Conservation (phyloP, 2,888 invertebrate genomes). For the Pasiphila rectangulata region DNA sequence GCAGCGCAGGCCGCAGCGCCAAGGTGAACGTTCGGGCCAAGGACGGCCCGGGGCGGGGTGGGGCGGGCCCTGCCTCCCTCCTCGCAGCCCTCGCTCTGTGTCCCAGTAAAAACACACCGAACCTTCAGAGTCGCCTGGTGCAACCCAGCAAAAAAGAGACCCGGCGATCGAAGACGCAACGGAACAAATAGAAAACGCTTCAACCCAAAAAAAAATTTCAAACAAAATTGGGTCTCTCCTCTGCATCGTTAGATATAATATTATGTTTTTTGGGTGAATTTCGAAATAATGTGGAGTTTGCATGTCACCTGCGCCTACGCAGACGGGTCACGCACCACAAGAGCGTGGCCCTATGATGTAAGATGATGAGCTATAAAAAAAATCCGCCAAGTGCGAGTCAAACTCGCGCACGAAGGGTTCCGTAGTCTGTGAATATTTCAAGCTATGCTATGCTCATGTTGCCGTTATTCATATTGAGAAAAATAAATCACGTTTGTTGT, state of each 20-base stretch:
- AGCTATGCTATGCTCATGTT: no score
- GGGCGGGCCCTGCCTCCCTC: conserved; percentile 56
- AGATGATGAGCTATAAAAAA: conserved; percentile 63
- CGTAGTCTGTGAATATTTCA: no score
- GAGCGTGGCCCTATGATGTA: conserved; percentile 64
- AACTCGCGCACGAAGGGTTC: no score
- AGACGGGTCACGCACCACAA: conserved; percentile 59
- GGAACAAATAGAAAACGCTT: conserved; percentile 78
- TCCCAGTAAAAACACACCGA: conserved; percentile 70
- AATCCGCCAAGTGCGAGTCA: no score
- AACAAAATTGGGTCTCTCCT: conserved; percentile 64
- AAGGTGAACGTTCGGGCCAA: conserved; percentile 81
- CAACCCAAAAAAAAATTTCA: conserved; percentile 59
- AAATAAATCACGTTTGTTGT: no score
- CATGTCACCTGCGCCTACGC: conserved; percentile 76
- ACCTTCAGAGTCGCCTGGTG: conserved; percentile 68
- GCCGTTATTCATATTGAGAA: no score
- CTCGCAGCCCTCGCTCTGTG: conserved; percentile 45
- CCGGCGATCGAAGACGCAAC: conserved; percentile 38
- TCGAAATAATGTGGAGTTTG: conserved; percentile 63
- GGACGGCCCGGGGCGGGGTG: conserved; percentile 71
- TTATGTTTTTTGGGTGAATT: conserved; percentile 52
- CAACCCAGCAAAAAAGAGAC: conserved; percentile 75
- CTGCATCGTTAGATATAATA: conserved; percentile 65
- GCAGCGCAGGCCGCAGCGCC: conserved; percentile 56